These are phyloP conservation scores for Lutjanus erythropterus DNA, from an alignment of 2,113 vertebrate genomes.

Conservation along the genomic window DNA sequence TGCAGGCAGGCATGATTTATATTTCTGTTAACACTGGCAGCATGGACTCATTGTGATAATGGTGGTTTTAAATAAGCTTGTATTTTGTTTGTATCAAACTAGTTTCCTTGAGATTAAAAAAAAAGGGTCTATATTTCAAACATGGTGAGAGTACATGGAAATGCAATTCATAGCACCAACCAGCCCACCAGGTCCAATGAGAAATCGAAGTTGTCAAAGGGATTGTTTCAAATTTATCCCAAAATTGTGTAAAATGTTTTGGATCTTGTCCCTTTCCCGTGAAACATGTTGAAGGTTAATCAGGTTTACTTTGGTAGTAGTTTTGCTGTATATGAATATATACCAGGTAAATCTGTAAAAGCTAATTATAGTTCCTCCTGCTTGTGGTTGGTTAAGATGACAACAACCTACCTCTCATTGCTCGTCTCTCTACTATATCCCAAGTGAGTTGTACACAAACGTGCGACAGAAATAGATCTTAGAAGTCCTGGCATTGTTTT, in stretches of 20 bases:
- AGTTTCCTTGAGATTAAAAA: slow-evolving; percentile 4
- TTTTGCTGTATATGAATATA: slow-evolving; percentile 14
- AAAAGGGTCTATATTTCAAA: not conserved
- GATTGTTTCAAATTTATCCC: not conserved
- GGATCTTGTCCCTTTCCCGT: not conserved
- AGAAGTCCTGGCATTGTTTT: too few relatives aligned
- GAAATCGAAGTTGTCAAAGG: not conserved
- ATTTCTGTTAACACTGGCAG: slow-evolving; percentile 27
- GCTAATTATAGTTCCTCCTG: not conserved
- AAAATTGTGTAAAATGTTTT: not conserved
- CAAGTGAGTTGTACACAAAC: slow-evolving; percentile 22
- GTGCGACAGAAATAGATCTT: not conserved
- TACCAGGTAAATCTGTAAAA: slow-evolving; percentile 11
- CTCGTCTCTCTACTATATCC: slow-evolving; percentile 16
- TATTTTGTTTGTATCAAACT: slow-evolving; percentile 57
- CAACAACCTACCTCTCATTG: slow-evolving; percentile 76
- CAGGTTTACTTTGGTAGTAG: not conserved
- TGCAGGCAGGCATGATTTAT: slow-evolving; percentile 2
- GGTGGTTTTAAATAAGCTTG: not conserved
- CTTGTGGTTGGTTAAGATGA: slow-evolving; percentile 38
- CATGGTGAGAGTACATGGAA: not conserved
- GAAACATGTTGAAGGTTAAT: not conserved
- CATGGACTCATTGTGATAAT: slow-evolving; percentile 26
- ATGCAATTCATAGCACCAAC: too few relatives aligned
- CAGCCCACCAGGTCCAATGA: not conserved